Conservation (phyloP, 2,888 invertebrate species). For the Netelia melanura region DNA sequence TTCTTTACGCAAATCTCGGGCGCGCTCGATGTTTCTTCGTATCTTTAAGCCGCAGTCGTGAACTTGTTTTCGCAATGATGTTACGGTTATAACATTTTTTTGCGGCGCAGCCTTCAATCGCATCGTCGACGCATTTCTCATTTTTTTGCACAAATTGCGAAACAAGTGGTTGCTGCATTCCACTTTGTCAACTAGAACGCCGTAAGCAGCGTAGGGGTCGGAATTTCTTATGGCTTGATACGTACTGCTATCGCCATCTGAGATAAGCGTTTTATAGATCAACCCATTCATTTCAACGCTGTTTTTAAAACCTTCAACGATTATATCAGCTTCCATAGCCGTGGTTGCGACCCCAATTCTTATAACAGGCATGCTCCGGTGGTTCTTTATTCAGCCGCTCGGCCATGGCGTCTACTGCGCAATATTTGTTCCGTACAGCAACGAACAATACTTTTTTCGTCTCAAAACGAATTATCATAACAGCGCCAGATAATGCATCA, state of each 20-base stretch:
- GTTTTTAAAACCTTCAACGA: slow-evolving; percentile 67
- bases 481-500: slow-evolving; percentile 50
- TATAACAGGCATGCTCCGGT: slow-evolving; percentile 70
- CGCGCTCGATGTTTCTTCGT: slow-evolving; percentile 19
- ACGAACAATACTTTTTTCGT: slow-evolving; percentile 69
- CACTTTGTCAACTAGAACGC: slow-evolving; percentile 73
- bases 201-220: slow-evolving; percentile 71
- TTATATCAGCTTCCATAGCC: slow-evolving; percentile 73
- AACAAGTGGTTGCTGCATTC: slow-evolving; percentile 79
- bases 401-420: slow-evolving; percentile 55
- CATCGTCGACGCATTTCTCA: slow-evolving; percentile 5
- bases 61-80: slow-evolving; percentile 19
- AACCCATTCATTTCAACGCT: slow-evolving; percentile 65
- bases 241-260: slow-evolving; percentile 78
- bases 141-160: slow-evolving; percentile 67
- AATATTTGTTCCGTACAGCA: slow-evolving; percentile 72
- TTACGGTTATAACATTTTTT: not conserved
- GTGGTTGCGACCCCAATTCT: slow-evolving; percentile 74
- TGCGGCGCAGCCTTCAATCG: not conserved
- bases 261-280: slow-evolving; percentile 60
- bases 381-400: not conserved
- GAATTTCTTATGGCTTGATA: slow-evolving; percentile 69
- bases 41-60: slow-evolving; percentile 19
- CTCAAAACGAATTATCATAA: slow-evolving; percentile 38
- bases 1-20: not conserved